A percentile compares a stretch with the other conserved stretches of the same genome.
Conservation (phyloP, 2,113 vertebrate genomes). For the Brachirus orientalis region DNA sequence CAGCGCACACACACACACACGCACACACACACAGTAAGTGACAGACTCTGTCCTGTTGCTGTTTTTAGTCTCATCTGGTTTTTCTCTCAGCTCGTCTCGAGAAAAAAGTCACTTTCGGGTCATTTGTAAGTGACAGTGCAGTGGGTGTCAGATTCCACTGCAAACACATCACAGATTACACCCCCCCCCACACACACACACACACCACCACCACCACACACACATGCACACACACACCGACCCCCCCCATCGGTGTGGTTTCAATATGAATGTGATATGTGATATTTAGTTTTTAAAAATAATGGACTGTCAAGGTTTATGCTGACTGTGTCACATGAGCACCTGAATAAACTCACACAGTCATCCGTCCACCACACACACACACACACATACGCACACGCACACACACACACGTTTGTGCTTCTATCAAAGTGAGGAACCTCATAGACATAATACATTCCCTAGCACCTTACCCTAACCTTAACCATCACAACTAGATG, state of each 20-base stretch:
- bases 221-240: background rate
- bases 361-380: slow-evolving; percentile 50
- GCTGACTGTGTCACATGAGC: slow-evolving; percentile 63
- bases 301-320: slow-evolving; percentile 37
- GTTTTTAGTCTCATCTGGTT: slow-evolving; percentile 26
- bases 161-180: slow-evolving; percentile 57
- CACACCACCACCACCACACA: background rate
- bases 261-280: slow-evolving; percentile 62
- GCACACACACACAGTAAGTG: background rate
- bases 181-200: background rate
- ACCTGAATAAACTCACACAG: slow-evolving; percentile 67
- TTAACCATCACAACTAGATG: too few relatives aligned
- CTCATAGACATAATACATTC: too few relatives aligned
- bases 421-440: too few relatives aligned
- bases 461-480: too few relatives aligned
- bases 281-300: slow-evolving; percentile 49
- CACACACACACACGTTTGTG: too few relatives aligned
- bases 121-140: slow-evolving; percentile 42
- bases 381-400: slow-evolving; percentile 9
- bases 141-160: slow-evolving; percentile 60
- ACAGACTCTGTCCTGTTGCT: background rate
- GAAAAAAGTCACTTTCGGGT: slow-evolving; percentile 27
- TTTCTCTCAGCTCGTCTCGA: slow-evolving; percentile 15
- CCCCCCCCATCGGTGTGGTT: slow-evolving; percentile 18
- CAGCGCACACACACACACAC: too few relatives aligned